Evolutionary conservation across 2,888 invertebrate species (phyloP).

Genomic region (Stenodera caucasica): DNA sequence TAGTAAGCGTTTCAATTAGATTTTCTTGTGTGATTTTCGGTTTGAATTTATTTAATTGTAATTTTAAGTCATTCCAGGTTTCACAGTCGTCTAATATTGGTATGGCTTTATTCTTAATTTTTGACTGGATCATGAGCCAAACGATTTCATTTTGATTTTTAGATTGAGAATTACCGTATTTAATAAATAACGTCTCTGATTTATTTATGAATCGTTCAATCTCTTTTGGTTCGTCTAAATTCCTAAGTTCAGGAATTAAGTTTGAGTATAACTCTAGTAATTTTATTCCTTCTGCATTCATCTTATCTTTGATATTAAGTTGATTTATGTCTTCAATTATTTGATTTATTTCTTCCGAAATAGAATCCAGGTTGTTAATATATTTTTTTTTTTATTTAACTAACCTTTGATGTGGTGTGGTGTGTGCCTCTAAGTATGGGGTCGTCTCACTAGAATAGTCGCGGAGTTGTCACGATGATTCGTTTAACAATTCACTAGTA

Average conservation of each 20-base stretch:
- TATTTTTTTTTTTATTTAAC: too few species aligned
- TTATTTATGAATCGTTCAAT: not conserved
- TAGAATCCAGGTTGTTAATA: too few species aligned
- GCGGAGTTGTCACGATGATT: too few species aligned
- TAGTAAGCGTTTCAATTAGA: not conserved
- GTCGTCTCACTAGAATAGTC: too few species aligned
- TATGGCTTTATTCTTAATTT: not conserved
- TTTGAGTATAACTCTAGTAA: not conserved
- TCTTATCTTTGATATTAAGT: not conserved
- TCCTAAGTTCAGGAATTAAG: not conserved
- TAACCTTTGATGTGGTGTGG: too few species aligned
- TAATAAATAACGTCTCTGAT: not conserved
- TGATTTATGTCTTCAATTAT: not conserved
- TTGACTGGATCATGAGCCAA: not conserved
- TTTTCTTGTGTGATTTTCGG: not conserved
- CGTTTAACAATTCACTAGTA: too few species aligned
- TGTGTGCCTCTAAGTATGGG: too few species aligned
- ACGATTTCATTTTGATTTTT: not conserved
- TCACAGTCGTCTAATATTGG: not conserved
- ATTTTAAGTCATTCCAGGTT: not conserved
- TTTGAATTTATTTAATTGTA: not conserved
- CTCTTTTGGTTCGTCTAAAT: not conserved
- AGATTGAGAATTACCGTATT: not conserved
- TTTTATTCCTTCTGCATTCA: not conserved
- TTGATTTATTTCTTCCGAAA: too few species aligned